phyloP scores from a whole-genome alignment of 2,113 vertebrate species.

The Nesoenas mayeri region DNA sequence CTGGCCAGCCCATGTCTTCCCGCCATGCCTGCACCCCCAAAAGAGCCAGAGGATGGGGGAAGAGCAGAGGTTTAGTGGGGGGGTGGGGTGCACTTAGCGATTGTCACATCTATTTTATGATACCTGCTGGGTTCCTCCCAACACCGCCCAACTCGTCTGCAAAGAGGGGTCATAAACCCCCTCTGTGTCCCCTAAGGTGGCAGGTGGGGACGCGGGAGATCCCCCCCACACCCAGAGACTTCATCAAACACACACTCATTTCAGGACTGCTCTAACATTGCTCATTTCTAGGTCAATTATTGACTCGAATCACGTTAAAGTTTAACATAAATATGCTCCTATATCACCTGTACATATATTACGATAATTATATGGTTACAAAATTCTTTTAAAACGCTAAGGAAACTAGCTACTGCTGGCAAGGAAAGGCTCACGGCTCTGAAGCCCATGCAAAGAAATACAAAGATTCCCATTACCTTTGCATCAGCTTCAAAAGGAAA shows the following conservation, averaged over 20 bases:
- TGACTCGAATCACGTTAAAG: not conserved
- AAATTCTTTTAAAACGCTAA: not conserved
- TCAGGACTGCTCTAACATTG: not conserved
- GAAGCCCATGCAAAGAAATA: not conserved
- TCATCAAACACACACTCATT: not conserved
- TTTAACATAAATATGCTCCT: not conserved
- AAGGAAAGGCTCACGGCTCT: not conserved
- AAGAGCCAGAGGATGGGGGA: not conserved
- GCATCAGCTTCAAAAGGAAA: not conserved
- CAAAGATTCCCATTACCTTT: not conserved
- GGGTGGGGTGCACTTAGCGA: not conserved
- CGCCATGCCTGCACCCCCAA: fast-evolving
- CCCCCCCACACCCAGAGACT: not conserved
- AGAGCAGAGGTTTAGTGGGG: not conserved
- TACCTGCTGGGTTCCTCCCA: not conserved
- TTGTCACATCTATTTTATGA: not conserved
- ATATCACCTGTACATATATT: not conserved
- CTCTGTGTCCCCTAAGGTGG: fast-evolving
- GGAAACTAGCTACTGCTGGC: not conserved
- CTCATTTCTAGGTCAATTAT: constrained; percentile 14
- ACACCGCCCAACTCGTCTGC: not conserved
- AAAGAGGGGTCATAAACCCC: not conserved
- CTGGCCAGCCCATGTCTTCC: not conserved
- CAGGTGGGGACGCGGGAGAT: fast-evolving
- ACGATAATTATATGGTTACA: not conserved